Percentiles rank a stretch among this genome's conserved stretches.
Conservation (phyloP, 37 sponge, comb jelly and placozoan genomes). For the Hexactinellida sp. region DNA sequence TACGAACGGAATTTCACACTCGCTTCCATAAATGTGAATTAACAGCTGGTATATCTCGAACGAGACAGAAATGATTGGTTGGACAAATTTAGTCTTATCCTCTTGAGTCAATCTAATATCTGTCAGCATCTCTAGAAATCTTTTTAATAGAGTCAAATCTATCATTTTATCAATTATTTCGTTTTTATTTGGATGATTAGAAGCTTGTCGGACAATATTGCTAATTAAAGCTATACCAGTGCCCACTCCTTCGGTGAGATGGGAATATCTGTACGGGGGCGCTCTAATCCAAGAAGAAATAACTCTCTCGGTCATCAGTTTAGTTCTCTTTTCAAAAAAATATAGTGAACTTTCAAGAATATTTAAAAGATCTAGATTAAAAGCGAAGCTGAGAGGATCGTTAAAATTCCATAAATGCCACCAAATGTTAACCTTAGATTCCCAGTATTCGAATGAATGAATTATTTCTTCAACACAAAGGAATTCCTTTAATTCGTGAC, state of each 20-base stretch:
- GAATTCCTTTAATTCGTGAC: not conserved
- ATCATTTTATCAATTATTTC: not conserved
- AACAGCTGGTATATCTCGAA: not conserved
- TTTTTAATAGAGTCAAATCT: not conserved
- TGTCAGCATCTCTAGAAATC: not conserved
- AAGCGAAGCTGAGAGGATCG: not conserved
- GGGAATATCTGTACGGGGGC: not conserved
- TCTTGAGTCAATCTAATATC: not conserved
- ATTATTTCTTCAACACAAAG: not conserved
- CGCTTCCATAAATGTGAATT: not conserved
- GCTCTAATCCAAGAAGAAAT: not conserved
- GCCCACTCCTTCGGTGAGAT: not conserved
- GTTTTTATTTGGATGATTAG: not conserved
- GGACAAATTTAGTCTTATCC: not conserved
- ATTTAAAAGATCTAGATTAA: not conserved
- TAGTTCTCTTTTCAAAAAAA: not conserved
- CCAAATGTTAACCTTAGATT: not conserved
- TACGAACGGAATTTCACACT: not conserved
- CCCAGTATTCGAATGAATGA: not conserved
- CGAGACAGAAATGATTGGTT: not conserved
- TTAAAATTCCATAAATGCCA: not conserved
- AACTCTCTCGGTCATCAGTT: not conserved
- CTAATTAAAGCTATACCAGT: not conserved
- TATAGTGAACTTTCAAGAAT: not conserved
- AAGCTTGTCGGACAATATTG: not conserved